Base-by-base conservation (phyloP, 2,888 invertebrate species). In the Orgyia antiqua region DNA sequence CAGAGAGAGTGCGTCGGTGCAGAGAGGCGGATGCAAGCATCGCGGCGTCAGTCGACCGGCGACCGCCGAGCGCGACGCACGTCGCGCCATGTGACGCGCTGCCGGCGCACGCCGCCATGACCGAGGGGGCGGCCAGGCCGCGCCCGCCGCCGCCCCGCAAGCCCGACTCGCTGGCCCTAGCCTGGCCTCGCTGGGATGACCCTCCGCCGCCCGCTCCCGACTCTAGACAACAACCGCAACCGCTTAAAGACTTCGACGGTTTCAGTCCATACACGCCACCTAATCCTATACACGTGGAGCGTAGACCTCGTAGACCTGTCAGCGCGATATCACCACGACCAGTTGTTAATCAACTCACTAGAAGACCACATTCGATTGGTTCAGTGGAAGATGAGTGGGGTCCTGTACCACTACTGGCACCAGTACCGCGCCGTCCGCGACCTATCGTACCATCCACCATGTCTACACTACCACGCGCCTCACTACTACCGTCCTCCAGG, bases 281-380 rank as follows among this genome's bases (percentile, higher is more conserved):
- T 41, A 75, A 79, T 67, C 53, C 87, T 40, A 74, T 82, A 39
- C 66, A 58, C 11, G 41, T 51, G 24, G 68, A 68, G 10, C 60
- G 57, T 21, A 55, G 67, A 36, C 71, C 74, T 13, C 73, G 89
- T 42, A 75, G 89, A 56, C 88, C 89, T 39, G 86, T 87, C 55
- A 89, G 88, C 62, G 88, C 87, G 46, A 76, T 87, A 55, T 72
- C 83, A 24, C 75, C 87, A 45, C 77, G 88, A 10, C 64, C 73
- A 20, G 40, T 40, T 10, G 45, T 51, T 17, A 66, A 69, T 31
- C 74, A 68, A 23, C 60, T 72, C 17, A 60, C 80, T 49, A 70
- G 87, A 43, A 61, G 91, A 31, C 91, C 91, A 20, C 90, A 89
- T 67, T 91, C 91, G 55, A 88, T 91, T 51, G 91, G 91, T 39